phyloP scores from a whole-genome alignment of 2,113 vertebrate genomes.

The Tympanuchus pallidicinctus region DNA sequence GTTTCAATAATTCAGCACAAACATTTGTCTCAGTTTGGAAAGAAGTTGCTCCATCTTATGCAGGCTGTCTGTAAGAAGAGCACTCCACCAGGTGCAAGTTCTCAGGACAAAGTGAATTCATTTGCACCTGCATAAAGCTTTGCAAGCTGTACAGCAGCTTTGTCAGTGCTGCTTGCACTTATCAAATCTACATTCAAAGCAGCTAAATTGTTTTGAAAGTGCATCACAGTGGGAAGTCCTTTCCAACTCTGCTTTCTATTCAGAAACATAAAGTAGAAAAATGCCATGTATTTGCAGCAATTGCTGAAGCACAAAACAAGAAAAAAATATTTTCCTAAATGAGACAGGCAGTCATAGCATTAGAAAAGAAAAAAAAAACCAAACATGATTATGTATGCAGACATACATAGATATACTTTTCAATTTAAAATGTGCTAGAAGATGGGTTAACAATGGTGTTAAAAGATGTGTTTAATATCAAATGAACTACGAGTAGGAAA shows the following conservation, averaged over 20 bases:
- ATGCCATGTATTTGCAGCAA: slow-evolving; percentile 24
- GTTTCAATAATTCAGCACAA: background rate
- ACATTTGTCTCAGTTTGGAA: background rate
- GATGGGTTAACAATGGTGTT: background rate
- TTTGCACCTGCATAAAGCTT: slow-evolving; percentile 60
- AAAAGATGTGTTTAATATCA: background rate
- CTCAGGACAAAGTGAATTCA: slow-evolving; percentile 55
- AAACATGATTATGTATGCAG: background rate
- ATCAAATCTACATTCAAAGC: slow-evolving; percentile 71
- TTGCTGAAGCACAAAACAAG: slow-evolving; percentile 35
- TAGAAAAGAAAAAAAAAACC: background rate
- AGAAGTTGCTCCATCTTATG: background rate
- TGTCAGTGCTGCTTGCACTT: slow-evolving; percentile 25
- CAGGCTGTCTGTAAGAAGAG: slow-evolving; percentile 8
- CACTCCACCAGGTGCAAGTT: slow-evolving; percentile 33
- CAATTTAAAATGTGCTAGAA: background rate
- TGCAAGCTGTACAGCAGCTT: slow-evolving; percentile 18
- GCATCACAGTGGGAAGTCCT: slow-evolving; percentile 47
- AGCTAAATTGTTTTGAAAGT: slow-evolving; percentile 73
- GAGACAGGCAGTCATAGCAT: background rate
- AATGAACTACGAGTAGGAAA: background rate
- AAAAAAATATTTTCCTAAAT: background rate
- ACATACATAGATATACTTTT: background rate
- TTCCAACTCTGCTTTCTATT: slow-evolving; percentile 42
- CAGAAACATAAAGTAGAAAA: slow-evolving; percentile 41